phyloP scores from a whole-genome alignment of 2,888 invertebrate species.

The Gymnosoma rotundatum region DNA sequence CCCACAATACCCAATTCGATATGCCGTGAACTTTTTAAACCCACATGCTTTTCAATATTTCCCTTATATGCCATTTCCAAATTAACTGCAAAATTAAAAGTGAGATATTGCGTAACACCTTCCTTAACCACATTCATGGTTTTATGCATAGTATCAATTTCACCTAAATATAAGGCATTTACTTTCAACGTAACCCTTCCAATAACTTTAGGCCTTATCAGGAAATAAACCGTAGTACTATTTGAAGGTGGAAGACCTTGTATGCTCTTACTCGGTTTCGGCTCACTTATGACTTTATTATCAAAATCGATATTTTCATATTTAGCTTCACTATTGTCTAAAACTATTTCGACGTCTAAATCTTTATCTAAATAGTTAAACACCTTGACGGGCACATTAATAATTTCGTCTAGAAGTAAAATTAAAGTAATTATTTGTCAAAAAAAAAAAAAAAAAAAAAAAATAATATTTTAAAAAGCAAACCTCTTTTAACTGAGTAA shows the following conservation, averaged over 20 bases:
- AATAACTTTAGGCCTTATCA: constrained; percentile 88
- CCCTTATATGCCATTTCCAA: constrained; percentile 84
- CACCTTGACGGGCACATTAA: constrained; percentile 83
- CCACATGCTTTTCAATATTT: constrained; percentile 84
- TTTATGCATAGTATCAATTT: constrained; percentile 90
- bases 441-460: no score
- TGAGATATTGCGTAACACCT: constrained; percentile 84
- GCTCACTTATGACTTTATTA: constrained; percentile 92
- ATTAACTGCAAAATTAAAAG: constrained; percentile 86
- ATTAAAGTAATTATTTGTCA: no score
- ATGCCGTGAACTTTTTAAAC: constrained; percentile 87
- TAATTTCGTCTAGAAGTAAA: constrained; percentile 84
- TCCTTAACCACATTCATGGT: constrained; percentile 91
- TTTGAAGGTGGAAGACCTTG: constrained; percentile 86
- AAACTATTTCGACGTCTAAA: constrained; percentile 89
- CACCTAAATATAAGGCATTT: constrained; percentile 88
- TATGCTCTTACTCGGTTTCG: constrained; percentile 87
- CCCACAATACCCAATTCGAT: constrained; percentile 84
- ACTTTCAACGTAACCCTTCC: constrained; percentile 82
- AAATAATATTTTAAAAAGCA: no score
- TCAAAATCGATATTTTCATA: constrained; percentile 93
- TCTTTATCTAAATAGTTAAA: constrained; percentile 92
- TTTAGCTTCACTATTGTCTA: constrained; percentile 90
- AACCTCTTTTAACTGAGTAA: constrained; percentile 89
- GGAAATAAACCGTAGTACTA: constrained; percentile 91